phyloP scores from a whole-genome alignment of 1,140 invertebrate genomes.

The Papilio helenus region DNA sequence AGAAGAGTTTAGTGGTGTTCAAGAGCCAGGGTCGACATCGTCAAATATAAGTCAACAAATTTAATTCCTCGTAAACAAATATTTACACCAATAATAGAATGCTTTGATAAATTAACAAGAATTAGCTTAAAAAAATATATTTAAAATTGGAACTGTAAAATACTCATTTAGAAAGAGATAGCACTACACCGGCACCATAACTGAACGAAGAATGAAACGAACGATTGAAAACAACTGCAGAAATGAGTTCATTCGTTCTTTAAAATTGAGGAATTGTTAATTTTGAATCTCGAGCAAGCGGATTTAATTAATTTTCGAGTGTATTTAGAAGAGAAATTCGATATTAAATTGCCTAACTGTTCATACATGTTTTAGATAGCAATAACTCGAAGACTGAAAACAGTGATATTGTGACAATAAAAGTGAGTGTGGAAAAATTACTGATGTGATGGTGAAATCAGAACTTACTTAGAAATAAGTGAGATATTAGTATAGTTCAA shows the following conservation, averaged over 20 bases:
- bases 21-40: not conserved
- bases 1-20: constrained; percentile 41
- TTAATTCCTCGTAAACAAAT: not conserved
- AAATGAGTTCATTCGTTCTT: not conserved
- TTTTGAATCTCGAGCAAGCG: not conserved
- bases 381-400: constrained; percentile 2
- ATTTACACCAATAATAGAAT: no score
- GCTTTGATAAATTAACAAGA: not conserved
- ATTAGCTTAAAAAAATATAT: not conserved
- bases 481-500: not conserved
- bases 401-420: constrained; percentile 22
- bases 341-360: not conserved
- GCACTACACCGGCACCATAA: not conserved
- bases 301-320: not conserved
- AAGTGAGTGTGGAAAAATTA: not conserved
- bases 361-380: not conserved
- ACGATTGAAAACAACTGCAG: not conserved
- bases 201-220: not conserved
- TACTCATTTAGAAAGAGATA: no score
- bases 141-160: no score
- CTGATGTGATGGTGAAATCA: not conserved
- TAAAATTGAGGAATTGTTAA: not conserved
- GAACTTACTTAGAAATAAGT: not conserved
- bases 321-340: not conserved
- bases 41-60: not conserved